A percentile compares a stretch with the other conserved stretches of the same genome.
phyloP scores from a whole-genome alignment of 2,888 invertebrate genomes.

The Tricholauxania praeusta region DNA sequence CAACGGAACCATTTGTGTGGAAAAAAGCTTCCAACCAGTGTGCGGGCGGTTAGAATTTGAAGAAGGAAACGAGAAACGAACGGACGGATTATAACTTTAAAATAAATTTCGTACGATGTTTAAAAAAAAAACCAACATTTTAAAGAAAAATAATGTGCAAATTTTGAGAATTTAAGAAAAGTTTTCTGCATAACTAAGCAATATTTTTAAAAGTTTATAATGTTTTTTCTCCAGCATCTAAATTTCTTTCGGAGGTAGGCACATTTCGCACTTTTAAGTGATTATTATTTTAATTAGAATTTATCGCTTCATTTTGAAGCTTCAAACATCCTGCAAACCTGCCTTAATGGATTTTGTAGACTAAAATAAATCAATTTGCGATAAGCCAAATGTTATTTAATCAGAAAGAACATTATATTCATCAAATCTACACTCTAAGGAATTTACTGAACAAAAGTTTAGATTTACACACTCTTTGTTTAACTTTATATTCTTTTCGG shows the following conservation, averaged over 20 bases:
- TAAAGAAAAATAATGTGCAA: background rate
- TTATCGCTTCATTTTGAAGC: background rate
- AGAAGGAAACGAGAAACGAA: background rate
- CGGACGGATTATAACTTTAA: background rate
- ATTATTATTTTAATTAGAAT: background rate
- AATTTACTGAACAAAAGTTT: no score
- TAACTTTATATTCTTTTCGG: no score
- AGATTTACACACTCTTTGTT: no score
- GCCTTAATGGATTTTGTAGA: background rate
- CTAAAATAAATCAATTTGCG: no score
- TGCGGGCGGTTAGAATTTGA: constrained; percentile 20
- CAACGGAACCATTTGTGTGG: constrained; percentile 47
- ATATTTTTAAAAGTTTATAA: no score
- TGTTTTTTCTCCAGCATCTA: background rate
- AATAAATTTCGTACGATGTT: constrained; percentile 32
- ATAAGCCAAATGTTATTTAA: no score
- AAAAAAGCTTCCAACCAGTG: constrained; percentile 42
- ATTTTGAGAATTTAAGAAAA: background rate
- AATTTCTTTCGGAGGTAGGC: background rate
- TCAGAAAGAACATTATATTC: no score
- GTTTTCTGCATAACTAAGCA: background rate
- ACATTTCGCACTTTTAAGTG: background rate
- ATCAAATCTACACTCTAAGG: no score
- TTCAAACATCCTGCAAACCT: background rate
- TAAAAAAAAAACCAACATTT: constrained; percentile 30